Conservation (phyloP, 92 coral and sea anemone species). For the Actinostola sp. region DNA sequence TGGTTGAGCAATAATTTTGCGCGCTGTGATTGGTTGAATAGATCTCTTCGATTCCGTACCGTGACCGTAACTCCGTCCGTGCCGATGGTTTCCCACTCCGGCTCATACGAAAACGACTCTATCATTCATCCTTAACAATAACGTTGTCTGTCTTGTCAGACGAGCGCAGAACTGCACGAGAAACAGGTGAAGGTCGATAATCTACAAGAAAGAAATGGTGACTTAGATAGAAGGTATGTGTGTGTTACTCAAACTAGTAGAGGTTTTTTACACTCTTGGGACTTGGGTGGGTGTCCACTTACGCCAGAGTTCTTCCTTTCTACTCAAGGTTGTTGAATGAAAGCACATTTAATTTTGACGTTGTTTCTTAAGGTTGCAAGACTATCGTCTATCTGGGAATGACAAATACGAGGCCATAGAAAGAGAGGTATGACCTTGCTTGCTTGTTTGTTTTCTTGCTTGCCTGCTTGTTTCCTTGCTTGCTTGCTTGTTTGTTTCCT, state of each 20-base stretch:
- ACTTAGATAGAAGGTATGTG: slow-evolving; percentile 82
- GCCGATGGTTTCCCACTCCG: no score
- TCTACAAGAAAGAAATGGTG: slow-evolving; percentile 70
- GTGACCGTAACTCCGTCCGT: no score
- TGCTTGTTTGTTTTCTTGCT: background rate
- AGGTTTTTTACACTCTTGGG: no score
- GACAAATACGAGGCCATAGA: slow-evolving; percentile 90
- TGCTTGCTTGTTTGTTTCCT: background rate
- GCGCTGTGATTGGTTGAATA: no score
- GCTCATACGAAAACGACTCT: no score
- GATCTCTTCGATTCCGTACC: no score
- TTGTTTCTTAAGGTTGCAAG: slow-evolving; percentile 60
- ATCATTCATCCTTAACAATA: no score
- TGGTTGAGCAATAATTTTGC: no score
- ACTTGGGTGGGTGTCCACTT: background rate
- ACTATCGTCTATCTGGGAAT: slow-evolving; percentile 75
- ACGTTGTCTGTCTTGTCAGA: slow-evolving; percentile 39
- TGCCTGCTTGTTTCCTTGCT: background rate
- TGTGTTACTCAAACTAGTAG: no score
- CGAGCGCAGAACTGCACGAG: slow-evolving; percentile 76
- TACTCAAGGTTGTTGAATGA: no score
- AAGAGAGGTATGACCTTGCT: slow-evolving; percentile 67
- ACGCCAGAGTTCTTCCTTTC: no score
- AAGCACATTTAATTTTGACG: background rate
- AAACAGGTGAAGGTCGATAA: slow-evolving; percentile 67